Base-by-base conservation (phyloP, 2,113 vertebrate genomes). In the Crotalus viridis region DNA sequence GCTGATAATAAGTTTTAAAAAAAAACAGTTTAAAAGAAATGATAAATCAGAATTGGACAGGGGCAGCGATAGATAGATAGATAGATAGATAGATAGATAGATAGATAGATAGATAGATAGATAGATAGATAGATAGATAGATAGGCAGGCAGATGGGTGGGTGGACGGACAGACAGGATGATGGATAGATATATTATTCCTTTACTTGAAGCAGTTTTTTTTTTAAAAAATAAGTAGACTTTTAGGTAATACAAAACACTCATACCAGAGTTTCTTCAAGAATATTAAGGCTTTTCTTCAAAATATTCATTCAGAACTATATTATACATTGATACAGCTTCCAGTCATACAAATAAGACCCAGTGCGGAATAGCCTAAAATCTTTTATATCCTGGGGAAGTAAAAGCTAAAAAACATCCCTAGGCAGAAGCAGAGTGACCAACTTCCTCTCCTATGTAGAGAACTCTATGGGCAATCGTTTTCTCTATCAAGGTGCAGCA, bases 371-470 rank as follows among this genome's bases (percentile, higher is more conserved):
- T 48, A 46, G 95, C 87, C 91, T 90, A 69, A 93, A 89, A 69
- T 26, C 94, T 92, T 92, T 95, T 46, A 90, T 13, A 90, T 95
- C 89, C 91, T 74, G 55, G 57, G 26, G 10, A 10, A 69, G 61
- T 91, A 22, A 89, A 91, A 64, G 1, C 81, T 59, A 74, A 2
- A 54, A 13, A 93, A 51, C 24, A 3, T 28, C 9, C 15, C 24
- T 48, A 33, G 13, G 28, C 89, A 96, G 89, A 88, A 48, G 87
- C 48, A 95, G 51, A 69, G 59, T 94, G 33, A 89, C 88, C 3
- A 92, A 3, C 89, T 19, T 81, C 43, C 24, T n/a, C 15, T 48
- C 39, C 21, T 7, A 48, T 59, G 24, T 28, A 59, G 92, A 28
- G 26, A 91, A 92, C 85, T 24, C 24, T 88, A 88, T 92, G 61